phyloP scores from a whole-genome alignment of 2,888 invertebrate genomes.

The Tribolium freemani region DNA sequence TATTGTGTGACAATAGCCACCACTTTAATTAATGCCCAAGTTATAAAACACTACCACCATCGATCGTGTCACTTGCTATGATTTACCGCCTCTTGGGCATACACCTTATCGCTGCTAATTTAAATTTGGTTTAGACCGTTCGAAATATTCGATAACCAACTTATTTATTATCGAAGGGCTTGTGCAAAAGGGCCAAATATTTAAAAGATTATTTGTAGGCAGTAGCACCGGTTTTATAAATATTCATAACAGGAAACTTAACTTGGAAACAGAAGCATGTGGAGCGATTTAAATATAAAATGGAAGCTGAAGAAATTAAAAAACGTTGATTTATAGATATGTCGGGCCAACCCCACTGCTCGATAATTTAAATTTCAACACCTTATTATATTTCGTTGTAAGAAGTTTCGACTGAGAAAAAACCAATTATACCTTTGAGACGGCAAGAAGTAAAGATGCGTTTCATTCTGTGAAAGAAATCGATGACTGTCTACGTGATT shows the following conservation, averaged over 20 bases:
- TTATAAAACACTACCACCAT: slow-evolving; percentile 48
- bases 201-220: slow-evolving; percentile 7
- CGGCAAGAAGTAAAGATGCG: neutral
- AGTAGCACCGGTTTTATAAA: slow-evolving; percentile 14
- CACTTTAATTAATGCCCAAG: slow-evolving; percentile 53
- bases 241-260: slow-evolving; percentile 33
- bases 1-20: slow-evolving; percentile 55
- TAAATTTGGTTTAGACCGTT: slow-evolving; percentile 47
- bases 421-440: slow-evolving; percentile 5
- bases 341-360: slow-evolving; percentile 3
- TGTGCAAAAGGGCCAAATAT: neutral
- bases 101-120: slow-evolving; percentile 55
- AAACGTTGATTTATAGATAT: slow-evolving; percentile 27
- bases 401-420: neutral
- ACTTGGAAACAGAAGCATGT: slow-evolving; percentile 33
- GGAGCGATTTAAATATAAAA: slow-evolving; percentile 28
- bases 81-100: slow-evolving; percentile 47
- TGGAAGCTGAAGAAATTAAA: slow-evolving; percentile 10
- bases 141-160: slow-evolving; percentile 39
- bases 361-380: slow-evolving; percentile 33
- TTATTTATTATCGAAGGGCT: slow-evolving; percentile 29
- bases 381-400: slow-evolving; percentile 12
- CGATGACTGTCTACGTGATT: neutral
- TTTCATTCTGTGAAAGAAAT: slow-evolving; percentile 11
- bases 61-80: slow-evolving; percentile 49